phyloP scores from a whole-genome alignment of 2,113 vertebrate species.

The Spea bombifrons region DNA sequence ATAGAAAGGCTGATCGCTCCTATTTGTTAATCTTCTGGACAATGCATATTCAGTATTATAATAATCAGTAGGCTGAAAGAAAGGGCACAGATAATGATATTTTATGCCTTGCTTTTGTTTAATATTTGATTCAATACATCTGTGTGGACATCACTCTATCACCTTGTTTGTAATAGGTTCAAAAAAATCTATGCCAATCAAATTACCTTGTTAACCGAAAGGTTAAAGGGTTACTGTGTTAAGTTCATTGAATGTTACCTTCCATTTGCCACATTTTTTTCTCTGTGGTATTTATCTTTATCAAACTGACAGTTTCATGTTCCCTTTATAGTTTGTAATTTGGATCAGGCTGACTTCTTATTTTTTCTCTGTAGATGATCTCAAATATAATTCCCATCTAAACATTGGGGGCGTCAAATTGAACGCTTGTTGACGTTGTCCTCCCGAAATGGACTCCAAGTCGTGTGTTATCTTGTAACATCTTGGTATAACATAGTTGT shows the following conservation, averaged over 20 bases:
- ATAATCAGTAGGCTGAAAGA: constrained; percentile 80
- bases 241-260: constrained; percentile 82
- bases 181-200: constrained; percentile 93
- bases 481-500: constrained; percentile 29
- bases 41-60: constrained; percentile 75
- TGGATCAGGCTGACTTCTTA: constrained; percentile 21
- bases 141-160: constrained; percentile 83
- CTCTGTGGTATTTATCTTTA: constrained; percentile 77
- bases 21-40: constrained; percentile 57
- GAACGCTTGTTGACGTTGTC: background rate
- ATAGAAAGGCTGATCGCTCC: constrained; percentile 30
- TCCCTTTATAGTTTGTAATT: constrained; percentile 40
- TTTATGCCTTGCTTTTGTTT: constrained; percentile 82
- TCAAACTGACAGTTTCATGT: constrained; percentile 50
- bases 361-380: constrained; percentile 8
- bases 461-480: constrained; percentile 24
- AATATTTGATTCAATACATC: constrained; percentile 85
- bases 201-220: constrained; percentile 89
- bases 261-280: constrained; percentile 78
- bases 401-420: constrained; percentile 10
- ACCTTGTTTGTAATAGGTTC: constrained; percentile 82
- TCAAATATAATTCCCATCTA: constrained; percentile 35
- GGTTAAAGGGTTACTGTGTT: constrained; percentile 79
- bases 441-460: constrained; percentile 1
- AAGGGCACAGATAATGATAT: constrained; percentile 80